phyloP scores from a whole-genome alignment of 2,888 invertebrate genomes.

The Drosophila borealis region DNA sequence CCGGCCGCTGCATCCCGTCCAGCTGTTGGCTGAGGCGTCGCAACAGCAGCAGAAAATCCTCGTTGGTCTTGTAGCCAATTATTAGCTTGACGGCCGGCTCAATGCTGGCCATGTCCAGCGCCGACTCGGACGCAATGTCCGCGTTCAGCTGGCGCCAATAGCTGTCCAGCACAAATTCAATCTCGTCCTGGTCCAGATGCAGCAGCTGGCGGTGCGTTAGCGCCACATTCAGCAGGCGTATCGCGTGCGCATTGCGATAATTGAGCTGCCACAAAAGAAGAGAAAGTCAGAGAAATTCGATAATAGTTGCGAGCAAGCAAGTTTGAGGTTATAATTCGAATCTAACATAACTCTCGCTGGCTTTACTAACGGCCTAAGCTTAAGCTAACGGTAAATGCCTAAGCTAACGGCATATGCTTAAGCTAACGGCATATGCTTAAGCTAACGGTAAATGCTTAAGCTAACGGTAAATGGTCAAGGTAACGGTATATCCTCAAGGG shows the following conservation, averaged over 20 bases:
- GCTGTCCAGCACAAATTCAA: constrained; percentile 81
- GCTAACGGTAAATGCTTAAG: too few species aligned
- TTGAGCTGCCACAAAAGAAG: constrained; percentile 68
- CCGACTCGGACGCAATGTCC: constrained; percentile 57
- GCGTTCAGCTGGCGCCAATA: constrained; percentile 82
- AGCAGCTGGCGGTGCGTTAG: constrained; percentile 73
- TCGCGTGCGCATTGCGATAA: constrained; percentile 78
- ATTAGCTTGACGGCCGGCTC: constrained; percentile 78
- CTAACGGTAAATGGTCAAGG: too few species aligned
- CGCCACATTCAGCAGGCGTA: constrained; percentile 78
- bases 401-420: background rate
- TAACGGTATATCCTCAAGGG: too few species aligned
- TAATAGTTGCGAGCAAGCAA: too few species aligned
- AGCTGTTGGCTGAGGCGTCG: constrained; percentile 64
- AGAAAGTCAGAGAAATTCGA: background rate
- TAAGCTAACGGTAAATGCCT: background rate
- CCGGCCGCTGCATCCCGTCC: constrained; percentile 42
- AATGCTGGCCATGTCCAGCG: constrained; percentile 56
- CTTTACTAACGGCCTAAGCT: background rate
- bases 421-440: background rate
- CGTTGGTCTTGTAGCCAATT: constrained; percentile 81
- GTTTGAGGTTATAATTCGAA: background rate
- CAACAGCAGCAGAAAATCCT: constrained; percentile 80
- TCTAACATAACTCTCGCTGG: background rate
- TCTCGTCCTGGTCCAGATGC: constrained; percentile 83